Conservation (phyloP, 1,140 invertebrate species). For the Neuroterus valhalla region DNA sequence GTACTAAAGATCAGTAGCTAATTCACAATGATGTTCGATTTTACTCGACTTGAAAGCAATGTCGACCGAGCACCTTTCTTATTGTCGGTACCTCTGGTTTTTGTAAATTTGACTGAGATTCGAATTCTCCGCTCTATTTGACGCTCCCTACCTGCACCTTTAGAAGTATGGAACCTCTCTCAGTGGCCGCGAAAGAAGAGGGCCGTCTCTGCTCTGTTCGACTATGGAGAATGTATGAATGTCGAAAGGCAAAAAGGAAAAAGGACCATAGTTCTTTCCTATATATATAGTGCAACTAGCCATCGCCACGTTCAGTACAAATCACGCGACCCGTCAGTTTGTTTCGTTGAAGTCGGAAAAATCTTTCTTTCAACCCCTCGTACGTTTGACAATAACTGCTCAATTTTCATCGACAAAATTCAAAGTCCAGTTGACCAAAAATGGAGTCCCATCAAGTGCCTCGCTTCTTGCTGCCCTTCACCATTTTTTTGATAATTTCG, state of each 20-base stretch:
- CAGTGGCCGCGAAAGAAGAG: slow-evolving; percentile 59
- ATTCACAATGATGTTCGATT: slow-evolving; percentile 23
- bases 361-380: background rate
- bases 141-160: slow-evolving; percentile 64
- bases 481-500: background rate
- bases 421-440: background rate
- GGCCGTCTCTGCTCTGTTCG: slow-evolving; percentile 56
- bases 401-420: slow-evolving; percentile 3
- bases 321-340: slow-evolving; percentile 59
- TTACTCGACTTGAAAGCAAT: background rate
- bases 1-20: background rate
- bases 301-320: slow-evolving; percentile 66
- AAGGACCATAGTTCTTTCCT: slow-evolving; percentile 65
- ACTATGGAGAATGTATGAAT: slow-evolving; percentile 71
- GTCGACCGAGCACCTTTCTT: slow-evolving; percentile 26
- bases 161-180: slow-evolving; percentile 55
- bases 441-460: background rate
- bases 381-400: background rate
- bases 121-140: slow-evolving; percentile 76
- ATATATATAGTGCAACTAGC: slow-evolving; percentile 74
- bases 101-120: slow-evolving; percentile 73
- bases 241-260: slow-evolving; percentile 69
- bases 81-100: slow-evolving; percentile 50
- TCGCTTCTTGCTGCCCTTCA: background rate
- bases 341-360: slow-evolving; percentile 60